Conservation (phyloP, 2,797 vertebrate genomes). For the Hippopotamyrus pictus region DNA sequence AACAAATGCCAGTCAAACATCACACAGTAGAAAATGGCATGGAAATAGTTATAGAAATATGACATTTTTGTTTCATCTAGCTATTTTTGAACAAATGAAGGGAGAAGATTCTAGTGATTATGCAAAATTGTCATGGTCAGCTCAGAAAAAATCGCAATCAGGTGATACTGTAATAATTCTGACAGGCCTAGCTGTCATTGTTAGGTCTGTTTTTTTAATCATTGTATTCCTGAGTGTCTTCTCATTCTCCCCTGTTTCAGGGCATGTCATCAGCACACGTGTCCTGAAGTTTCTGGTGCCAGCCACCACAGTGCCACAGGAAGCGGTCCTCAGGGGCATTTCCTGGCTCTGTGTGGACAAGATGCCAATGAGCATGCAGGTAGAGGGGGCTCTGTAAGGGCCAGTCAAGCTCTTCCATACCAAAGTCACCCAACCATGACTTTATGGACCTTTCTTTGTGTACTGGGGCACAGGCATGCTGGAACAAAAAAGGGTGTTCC, state of each 20-base stretch:
- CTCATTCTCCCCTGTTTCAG: constrained; percentile 36
- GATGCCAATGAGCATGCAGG: constrained; percentile 70
- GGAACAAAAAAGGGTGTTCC: not conserved
- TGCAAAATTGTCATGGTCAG: not conserved
- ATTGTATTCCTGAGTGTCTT: not conserved
- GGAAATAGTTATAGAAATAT: not conserved
- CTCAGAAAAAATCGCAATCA: not conserved
- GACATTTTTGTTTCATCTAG: not conserved
- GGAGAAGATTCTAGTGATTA: not conserved
- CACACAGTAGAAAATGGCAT: not conserved
- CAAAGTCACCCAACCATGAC: not conserved
- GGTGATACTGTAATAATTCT: not conserved
- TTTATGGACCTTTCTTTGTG: not conserved
- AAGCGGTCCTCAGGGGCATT: constrained; percentile 69
- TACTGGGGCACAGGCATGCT: not conserved
- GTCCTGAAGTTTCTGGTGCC: constrained; percentile 83
- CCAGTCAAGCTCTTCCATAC: not conserved
- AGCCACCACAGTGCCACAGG: constrained; percentile 68
- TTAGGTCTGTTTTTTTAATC: not conserved
- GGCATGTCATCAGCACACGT: constrained; percentile 46
- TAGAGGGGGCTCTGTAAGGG: constrained; percentile 44
- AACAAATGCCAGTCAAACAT: not conserved
- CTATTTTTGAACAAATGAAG: not conserved
- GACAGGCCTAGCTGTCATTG: not conserved
- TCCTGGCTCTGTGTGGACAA: constrained; percentile 75